Base-by-base conservation (phyloP, 2,888 invertebrate genomes). In the Oscheius sp. region DNA sequence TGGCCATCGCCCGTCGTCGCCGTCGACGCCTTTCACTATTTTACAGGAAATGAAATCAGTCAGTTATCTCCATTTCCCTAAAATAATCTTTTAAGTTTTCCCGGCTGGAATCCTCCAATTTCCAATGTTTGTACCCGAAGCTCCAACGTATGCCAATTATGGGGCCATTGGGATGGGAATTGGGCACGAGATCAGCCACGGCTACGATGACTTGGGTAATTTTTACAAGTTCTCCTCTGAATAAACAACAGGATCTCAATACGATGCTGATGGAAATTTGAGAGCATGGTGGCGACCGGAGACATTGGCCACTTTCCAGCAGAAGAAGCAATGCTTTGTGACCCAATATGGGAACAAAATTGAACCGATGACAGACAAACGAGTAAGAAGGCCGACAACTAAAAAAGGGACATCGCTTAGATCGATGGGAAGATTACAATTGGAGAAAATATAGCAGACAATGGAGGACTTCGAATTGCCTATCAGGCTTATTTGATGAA, bases 111-210 rank as follows among this genome's bases (percentile, higher is more conserved):
- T 86, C 21, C 76, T 86, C 3, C 84, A 85, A 70, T 84, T 80
- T 55, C 86, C 86, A 35, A 78, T 86, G 79, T 85, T 85, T 64
- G 84, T 81, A 1, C 73, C 78, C 1, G 75, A 77, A 25, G 84
- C 84, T 2, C 87, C 87, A 0, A 43, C 76, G 0, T 84, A 78
- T 63, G 80, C 84, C 58, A 84, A 84, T 58, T 86, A 84, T 68
- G 86, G 84, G 7, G 77, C 84, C 0, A 82, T 87, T 25, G 87
- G 87, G 52, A 84, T 84, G 80, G 85, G 83, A 21, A 84, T 87
- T 43, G 85, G 79, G 0, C 86, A 87, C 63, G 87, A 87, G 61
- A 80, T 87, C 23, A 87, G 85, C 12, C 87, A 87, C 70, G 86
- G 85, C 16, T 86, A 82, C 58, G 87, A 87, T 73, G 85, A 86